Base-by-base conservation (phyloP, 2,888 invertebrate genomes). In the Drosophila lutescens region DNA sequence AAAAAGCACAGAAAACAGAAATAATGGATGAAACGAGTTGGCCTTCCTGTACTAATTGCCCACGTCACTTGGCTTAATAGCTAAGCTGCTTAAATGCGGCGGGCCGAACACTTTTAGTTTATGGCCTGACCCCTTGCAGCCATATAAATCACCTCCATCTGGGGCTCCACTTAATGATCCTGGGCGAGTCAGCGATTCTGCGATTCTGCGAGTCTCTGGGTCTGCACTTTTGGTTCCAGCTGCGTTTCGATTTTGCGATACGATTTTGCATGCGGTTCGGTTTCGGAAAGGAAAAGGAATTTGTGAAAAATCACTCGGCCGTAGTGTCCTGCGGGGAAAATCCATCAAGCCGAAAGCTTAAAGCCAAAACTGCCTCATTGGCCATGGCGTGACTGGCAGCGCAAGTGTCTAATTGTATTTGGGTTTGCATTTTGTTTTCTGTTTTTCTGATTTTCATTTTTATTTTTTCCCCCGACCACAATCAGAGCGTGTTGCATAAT, bases 401-500 rank as follows among this genome's bases (percentile, higher is more conserved):
- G 79, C 86, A 86, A 83, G 83, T 82, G 82, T 78, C 86, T 86
- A 82, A 82, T 83, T 82, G 80, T 83, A 53, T 80, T 81, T 81
- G 54, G 56, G 61, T 66, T 62, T 70, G 74, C 41, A 54, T 60
- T 79, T 61, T 20, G 36, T 20, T 59, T 73, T 26, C 26, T 26
- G 26, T 26, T 26, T 26, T 26, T 4, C 26, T 26, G 26, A 26
- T 6, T 26, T 43, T 10, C 17, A 5, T 2, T 12, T 20, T 12
- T 20, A 13, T 6, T 10, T 41, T 53, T 69, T 69, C 10, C 58
- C 51, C 61, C 77, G 72, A 71, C 76, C 78, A 79, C 81, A 88
- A 85, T 86, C 80, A 87, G 88, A 86, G 85, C 88, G 88, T 87
- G 85, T 87, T 86, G 85, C 85, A 86, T 85, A 86, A 87, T 57